These are phyloP conservation scores for Dolichallabes microphthalmus DNA, from an alignment of 2,113 vertebrate species.

Conservation along the genomic window DNA sequence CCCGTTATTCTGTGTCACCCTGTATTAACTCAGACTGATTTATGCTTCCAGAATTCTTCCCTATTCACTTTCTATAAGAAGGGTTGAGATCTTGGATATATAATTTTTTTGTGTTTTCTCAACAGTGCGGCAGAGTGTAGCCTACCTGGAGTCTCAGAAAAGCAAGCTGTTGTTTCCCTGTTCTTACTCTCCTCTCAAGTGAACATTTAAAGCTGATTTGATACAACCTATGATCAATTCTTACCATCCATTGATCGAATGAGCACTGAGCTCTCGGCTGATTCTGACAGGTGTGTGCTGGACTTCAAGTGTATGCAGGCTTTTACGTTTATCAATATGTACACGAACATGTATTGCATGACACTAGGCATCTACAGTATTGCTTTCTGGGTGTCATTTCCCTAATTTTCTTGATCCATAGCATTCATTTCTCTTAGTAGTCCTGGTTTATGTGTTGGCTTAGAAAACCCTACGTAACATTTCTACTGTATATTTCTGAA, in stretches of 20 bases:
- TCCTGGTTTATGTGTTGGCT: background rate
- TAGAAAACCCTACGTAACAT: background rate
- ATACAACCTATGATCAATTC: background rate
- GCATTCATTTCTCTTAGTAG: background rate
- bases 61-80: background rate
- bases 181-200: slow-evolving; percentile 82
- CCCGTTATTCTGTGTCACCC: too few species aligned
- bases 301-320: background rate
- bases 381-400: background rate
- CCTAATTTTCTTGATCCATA: background rate
- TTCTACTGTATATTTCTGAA: background rate
- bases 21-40: background rate
- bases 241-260: background rate
- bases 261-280: background rate
- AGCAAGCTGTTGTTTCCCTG: slow-evolving; percentile 82
- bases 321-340: background rate
- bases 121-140: slow-evolving; percentile 80
- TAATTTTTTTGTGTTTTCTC: slow-evolving; percentile 53
- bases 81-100: background rate
- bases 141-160: slow-evolving; percentile 78
- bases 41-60: background rate
- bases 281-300: background rate
- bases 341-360: too few species aligned
- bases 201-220: slow-evolving; percentile 17
- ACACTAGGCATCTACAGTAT: background rate